phyloP scores from a whole-genome alignment of 2,113 vertebrate species.

The Triplophysa dalaica region DNA sequence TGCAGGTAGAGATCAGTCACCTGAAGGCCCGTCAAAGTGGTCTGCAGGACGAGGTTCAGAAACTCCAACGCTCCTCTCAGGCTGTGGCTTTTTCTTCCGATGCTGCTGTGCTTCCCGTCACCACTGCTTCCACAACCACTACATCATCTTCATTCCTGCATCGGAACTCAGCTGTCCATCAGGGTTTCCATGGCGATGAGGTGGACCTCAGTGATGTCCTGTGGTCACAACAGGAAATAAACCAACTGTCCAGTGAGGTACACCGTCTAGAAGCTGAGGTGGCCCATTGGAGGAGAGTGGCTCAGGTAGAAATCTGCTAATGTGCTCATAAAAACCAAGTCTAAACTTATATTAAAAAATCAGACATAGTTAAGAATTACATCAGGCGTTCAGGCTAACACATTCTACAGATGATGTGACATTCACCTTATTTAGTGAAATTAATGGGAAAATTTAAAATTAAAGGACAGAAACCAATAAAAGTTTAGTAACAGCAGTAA shows the following conservation, averaged over 20 bases:
- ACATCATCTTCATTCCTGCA: constrained; percentile 71
- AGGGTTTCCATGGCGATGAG: constrained; percentile 86
- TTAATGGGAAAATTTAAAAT: too few relatives aligned
- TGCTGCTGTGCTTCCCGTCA: constrained; percentile 64
- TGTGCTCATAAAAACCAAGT: not conserved
- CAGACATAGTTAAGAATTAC: too few relatives aligned
- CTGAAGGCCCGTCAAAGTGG: constrained; percentile 90
- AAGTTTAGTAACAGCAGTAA: too few relatives aligned
- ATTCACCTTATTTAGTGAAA: too few relatives aligned
- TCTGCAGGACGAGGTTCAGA: constrained; percentile 89
- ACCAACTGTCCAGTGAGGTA: constrained; percentile 87
- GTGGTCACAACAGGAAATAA: constrained; percentile 97
- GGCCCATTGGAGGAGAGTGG: constrained; percentile 87
- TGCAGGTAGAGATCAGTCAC: constrained; percentile 93
- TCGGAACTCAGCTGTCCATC: constrained; percentile 61
- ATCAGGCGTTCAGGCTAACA: too few relatives aligned
- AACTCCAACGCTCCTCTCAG: constrained; percentile 78
- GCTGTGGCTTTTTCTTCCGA: constrained; percentile 49
- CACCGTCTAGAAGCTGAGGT: constrained; percentile 85
- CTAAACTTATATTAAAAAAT: too few relatives aligned
- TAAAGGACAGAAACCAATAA: too few relatives aligned
- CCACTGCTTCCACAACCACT: constrained; percentile 62
- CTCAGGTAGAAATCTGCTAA: constrained; percentile 74
- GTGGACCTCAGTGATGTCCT: constrained; percentile 93
- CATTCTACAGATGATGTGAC: too few relatives aligned